Conservation (phyloP, 2,888 invertebrate species). For the Ophion ellenae region DNA sequence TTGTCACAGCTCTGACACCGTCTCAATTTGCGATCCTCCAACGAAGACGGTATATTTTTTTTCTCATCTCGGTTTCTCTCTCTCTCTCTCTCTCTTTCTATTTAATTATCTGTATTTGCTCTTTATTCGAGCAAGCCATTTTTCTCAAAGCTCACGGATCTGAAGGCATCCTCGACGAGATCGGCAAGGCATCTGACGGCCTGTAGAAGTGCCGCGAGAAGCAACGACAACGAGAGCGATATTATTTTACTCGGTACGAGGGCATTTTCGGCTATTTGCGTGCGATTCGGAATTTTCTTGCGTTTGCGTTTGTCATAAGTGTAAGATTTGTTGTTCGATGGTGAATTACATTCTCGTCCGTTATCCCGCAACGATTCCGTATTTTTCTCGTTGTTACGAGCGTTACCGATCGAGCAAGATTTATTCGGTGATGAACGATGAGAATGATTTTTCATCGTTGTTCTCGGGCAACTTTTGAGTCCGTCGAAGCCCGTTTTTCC, state of each 20-base stretch:
- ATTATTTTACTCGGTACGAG: constrained; percentile 85
- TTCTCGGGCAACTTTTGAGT: constrained; percentile 47
- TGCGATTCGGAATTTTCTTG: constrained; percentile 71
- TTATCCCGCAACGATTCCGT: constrained; percentile 20
- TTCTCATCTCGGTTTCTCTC: neutral
- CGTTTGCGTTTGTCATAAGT: constrained; percentile 73
- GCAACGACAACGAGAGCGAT: constrained; percentile 86
- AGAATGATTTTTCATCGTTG: constrained; percentile 18
- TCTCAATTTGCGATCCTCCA: constrained; percentile 3
- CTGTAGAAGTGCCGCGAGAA: constrained; percentile 87
- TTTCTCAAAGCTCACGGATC: constrained; percentile 77
- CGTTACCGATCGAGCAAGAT: neutral
- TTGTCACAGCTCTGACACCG: constrained; percentile 40
- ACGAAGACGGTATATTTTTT: neutral
- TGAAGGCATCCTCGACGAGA: constrained; percentile 86
- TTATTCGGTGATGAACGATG: constrained; percentile 60
- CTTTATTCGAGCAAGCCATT: constrained; percentile 53
- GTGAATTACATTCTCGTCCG: constrained; percentile 46
- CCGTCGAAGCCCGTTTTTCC: constrained; percentile 40
- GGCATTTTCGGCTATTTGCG: constrained; percentile 72
- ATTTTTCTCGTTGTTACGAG: constrained; percentile 42
- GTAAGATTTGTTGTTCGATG: constrained; percentile 51
- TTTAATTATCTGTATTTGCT: neutral
- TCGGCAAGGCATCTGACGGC: constrained; percentile 87
- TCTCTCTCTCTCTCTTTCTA: neutral